A percentile compares a stretch with the other conserved stretches of the same genome.
phyloP scores from a whole-genome alignment of 2,888 invertebrate genomes.

The Andrena trimmerana region DNA sequence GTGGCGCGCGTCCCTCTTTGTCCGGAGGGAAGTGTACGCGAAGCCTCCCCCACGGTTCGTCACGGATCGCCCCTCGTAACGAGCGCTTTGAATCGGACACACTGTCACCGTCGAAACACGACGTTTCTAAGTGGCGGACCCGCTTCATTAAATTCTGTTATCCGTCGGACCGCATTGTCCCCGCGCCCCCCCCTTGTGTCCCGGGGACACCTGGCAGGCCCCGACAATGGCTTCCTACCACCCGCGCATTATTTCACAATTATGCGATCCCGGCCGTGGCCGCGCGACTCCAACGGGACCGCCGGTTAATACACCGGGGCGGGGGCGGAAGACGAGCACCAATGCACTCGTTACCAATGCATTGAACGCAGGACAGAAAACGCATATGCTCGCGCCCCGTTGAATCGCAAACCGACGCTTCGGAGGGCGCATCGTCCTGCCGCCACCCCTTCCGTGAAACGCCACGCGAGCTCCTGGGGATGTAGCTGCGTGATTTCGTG shows the following conservation, averaged over 20 bases:
- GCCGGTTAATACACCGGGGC: constrained; percentile 32
- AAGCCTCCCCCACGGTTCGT: constrained; percentile 43
- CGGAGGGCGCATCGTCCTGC: not conserved
- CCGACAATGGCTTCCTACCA: constrained; percentile 53
- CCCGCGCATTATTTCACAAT: constrained; percentile 65
- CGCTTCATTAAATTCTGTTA: constrained; percentile 72
- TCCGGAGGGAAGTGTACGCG: constrained; percentile 36
- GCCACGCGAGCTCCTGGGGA: not conserved
- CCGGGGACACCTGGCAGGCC: constrained; percentile 58
- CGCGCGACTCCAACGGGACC: constrained; percentile 3
- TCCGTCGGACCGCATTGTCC: constrained; percentile 64
- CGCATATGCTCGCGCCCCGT: constrained; percentile 18
- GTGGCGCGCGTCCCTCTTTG: constrained; percentile 32
- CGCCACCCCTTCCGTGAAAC: not conserved
- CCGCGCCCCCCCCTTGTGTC: constrained; percentile 14
- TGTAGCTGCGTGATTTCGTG: too few species aligned
- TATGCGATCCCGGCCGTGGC: constrained; percentile 23
- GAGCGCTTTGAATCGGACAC: constrained; percentile 69
- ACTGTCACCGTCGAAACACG: constrained; percentile 64
- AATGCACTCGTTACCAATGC: constrained; percentile 51
- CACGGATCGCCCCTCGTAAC: constrained; percentile 59
- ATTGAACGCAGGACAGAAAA: constrained; percentile 50
- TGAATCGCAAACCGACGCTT: constrained; percentile 7
- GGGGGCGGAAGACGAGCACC: constrained; percentile 42
- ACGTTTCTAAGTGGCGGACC: constrained; percentile 65